Base-by-base conservation (phyloP, 37 sponge, comb jelly and placozoan species). In the Oopsacas minuta region DNA sequence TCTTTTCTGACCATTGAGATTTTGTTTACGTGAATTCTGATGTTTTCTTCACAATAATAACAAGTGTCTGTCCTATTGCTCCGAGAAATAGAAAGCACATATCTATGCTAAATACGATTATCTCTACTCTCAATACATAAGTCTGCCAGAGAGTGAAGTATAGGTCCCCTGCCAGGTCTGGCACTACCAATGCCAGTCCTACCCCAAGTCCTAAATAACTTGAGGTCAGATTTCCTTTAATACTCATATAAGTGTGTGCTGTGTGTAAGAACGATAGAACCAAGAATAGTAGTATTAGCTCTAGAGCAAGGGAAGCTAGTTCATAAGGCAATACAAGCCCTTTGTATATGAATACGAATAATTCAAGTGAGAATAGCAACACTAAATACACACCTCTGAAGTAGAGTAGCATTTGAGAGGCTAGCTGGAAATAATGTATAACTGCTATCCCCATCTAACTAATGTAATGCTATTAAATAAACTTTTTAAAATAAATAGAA, bases 101-200 rank as follows among this genome's bases (percentile, higher is more conserved):
- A 12, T 61, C 75, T 32, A 61, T 12, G 22, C 75, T 61, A 34
- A 61, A 61, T 12, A 61, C 1, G 7, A 61, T 34, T n/a, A 61
- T n/a, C 30, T 61, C 75, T 3, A 61, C 75, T 61, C 75, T 61
- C 75, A 61, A 61, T 3, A 61, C 75, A 12, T 61, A 61, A 20
- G 75, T 61, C 22, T 61, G 75, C 75, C 75, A 61, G 30, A 61
- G 20, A 3, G 75, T 61, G 75, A 61, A 61, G 75, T 25, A 61
- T 3, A 61, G 75, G 22, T 61, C 75, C 28, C 17, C 75, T 32
- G 28, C 20, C 32, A 61, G 28, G 5, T 7, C 75, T 3, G 75
- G 75, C 3, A 61, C 30, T 12, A 61, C 30, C 1, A 61, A 34
- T 25, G 75, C 20, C 30, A 61, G 75, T 12, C 75, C 75, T 5